A percentile compares a stretch with the other conserved stretches of the same genome.
Evolutionary conservation across 2,113 vertebrate genomes (phyloP).

Genomic region (Melanerpes aurifrons): DNA sequence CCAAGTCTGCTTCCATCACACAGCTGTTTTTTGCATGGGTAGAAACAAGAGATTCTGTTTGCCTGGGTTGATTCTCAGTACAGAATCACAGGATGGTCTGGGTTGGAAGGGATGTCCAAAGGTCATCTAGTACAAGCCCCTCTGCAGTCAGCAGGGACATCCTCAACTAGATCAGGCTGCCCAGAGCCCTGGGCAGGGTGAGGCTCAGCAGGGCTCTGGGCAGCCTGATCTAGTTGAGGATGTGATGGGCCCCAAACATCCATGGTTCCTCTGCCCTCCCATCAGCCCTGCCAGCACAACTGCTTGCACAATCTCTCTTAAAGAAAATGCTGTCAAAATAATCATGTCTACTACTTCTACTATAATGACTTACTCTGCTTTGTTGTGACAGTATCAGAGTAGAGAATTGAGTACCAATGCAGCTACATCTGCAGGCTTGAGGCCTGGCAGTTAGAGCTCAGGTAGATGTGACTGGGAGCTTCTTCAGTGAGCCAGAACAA

Average conservation of each 20-base stretch:
- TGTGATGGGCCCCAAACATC: no score
- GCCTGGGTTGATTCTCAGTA: not conserved
- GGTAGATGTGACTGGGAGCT: not conserved
- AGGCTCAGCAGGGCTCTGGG: no score
- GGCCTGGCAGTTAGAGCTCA: not conserved
- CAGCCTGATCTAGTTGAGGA: no score
- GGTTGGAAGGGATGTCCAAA: no score
- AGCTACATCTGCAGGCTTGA: fast-evolving
- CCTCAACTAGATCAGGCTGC: no score
- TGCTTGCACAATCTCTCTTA: not conserved
- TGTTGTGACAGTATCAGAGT: not conserved
- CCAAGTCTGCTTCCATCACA: no score
- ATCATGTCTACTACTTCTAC: not conserved
- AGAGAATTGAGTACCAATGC: not conserved
- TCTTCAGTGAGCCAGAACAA: not conserved
- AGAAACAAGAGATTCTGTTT: not conserved
- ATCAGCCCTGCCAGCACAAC: not conserved
- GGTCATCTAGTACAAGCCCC: no score
- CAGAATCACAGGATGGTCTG: no score
- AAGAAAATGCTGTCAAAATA: not conserved
- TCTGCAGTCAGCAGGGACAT: no score
- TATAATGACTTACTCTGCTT: not conserved
- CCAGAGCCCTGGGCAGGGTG: no score
- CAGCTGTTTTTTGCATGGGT: not conserved
- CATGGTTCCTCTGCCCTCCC: not conserved